Evolutionary conservation across 2,888 invertebrate genomes (phyloP), one percentile per base, ranked within the genome.

Genomic region (Drosophila rellima): DNA sequence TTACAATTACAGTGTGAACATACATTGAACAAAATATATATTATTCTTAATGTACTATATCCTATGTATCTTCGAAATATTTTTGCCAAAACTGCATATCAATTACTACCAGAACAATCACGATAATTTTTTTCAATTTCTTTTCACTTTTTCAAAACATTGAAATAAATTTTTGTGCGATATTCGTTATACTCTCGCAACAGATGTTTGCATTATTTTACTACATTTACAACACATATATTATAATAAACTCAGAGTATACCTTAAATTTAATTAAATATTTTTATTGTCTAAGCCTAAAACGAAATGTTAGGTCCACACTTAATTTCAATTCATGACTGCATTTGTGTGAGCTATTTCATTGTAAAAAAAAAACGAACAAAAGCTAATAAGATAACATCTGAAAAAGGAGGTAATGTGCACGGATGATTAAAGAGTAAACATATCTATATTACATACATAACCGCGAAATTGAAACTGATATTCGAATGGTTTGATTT

Each of bases 1-100:
- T 35, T 37, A 37, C 51, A 37, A 11, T 26, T 51, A 23, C 8
- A 20, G n/a, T 50, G 50, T 37, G 33, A n/a, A 51, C 51, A 35
- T 35, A 50, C n/a, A 35, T 20, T n/a, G n/a, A 20, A 11, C 35
- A 35, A 35, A 23, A 35, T 23, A 35, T 50, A 20, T 35, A 35
- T 50, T 50, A 35, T 15, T 35, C 23, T 23, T 50, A 35, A 35
- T 50, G n/a, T 33, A 23, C 33, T 20, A 18, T 17, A 48, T 35
- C 15, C 18, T n/a, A 13, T 50, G 10, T 35, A 50, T 20, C 10
- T 20, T n/a, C 11, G 15, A 18, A 3, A 10, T 11, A 3, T 18
- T 40, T 3, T 40, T 5, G n/a, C 7, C 31, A 48, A 48, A 48
- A 33, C 33, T 31, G 18, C 31, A 48, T n/a, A 48, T 13, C 13